These are phyloP conservation scores for Dicyrtoma fusca DNA, from an alignment of 2,888 invertebrate genomes.

Conservation along the genomic window DNA sequence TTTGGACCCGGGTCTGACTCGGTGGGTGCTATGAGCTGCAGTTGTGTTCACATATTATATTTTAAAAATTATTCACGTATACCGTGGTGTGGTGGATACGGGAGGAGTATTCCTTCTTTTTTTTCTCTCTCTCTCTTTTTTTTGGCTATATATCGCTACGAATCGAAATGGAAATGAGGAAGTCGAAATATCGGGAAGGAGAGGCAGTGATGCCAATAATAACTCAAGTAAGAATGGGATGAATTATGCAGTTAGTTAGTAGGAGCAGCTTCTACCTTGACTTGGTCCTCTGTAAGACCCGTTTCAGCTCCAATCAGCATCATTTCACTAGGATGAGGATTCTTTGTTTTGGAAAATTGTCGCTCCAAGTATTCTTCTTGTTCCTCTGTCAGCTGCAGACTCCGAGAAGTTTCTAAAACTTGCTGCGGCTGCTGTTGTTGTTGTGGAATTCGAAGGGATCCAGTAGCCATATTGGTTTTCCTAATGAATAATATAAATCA, in stretches of 20 bases:
- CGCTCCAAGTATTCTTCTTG: constrained; percentile 63
- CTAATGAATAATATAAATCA: constrained; percentile 15
- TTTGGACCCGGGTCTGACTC: no score
- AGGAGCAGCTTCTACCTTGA: constrained; percentile 60
- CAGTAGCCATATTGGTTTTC: constrained; percentile 51
- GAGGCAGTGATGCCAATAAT: not conserved
- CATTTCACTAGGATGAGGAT: constrained; percentile 63
- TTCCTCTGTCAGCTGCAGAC: constrained; percentile 60
- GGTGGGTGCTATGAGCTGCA: no score
- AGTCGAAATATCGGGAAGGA: not conserved
- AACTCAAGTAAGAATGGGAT: not conserved
- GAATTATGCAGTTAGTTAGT: no score
- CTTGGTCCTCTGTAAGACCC: constrained; percentile 62
- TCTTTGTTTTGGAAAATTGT: constrained; percentile 63
- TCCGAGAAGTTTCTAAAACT: constrained; percentile 14
- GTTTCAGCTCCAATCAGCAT: constrained; percentile 64
- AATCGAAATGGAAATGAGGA: not conserved
- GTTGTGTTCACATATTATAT: no score
- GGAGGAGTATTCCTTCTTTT: not conserved
- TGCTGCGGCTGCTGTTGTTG: constrained; percentile 27
- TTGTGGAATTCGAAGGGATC: constrained; percentile 43
- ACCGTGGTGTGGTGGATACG: not conserved
- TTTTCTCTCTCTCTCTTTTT: not conserved
- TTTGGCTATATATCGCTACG: not conserved
- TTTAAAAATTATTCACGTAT: no score